A percentile compares a stretch with the other conserved stretches of the same genome.
Evolutionary conservation across 2,113 vertebrate genomes (phyloP).

Genomic region (Neoarius graeffei): DNA sequence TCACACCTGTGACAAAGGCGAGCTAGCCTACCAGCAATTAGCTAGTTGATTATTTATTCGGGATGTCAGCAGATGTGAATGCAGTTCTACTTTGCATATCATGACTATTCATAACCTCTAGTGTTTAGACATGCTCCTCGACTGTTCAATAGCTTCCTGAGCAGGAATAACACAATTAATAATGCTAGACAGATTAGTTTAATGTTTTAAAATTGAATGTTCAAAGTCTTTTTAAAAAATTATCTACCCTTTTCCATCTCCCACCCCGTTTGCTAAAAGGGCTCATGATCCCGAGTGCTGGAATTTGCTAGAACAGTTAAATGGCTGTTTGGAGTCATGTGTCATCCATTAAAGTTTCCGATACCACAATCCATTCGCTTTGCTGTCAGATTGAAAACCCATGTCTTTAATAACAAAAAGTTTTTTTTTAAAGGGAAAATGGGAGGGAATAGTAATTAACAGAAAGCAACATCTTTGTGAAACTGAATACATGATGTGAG

Average conservation of each 20-base stretch:
- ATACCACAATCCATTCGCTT: constrained; percentile 39
- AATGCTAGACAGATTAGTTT: background rate
- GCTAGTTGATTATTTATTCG: background rate
- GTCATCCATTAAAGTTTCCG: constrained; percentile 51
- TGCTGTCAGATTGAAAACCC: constrained; percentile 55
- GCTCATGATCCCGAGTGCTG: constrained; percentile 42
- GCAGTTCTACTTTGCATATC: background rate
- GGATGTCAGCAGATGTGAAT: background rate
- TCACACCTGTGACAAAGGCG: background rate
- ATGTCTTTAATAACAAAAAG: constrained; percentile 50
- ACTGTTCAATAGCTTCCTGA: background rate
- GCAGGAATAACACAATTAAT: background rate
- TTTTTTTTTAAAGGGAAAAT: background rate
- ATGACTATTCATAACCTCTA: background rate
- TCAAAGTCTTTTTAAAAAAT: background rate
- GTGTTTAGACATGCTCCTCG: background rate
- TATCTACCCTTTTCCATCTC: constrained; percentile 7
- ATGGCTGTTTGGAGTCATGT: constrained; percentile 64
- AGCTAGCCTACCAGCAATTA: background rate
- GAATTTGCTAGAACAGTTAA: constrained; percentile 51
- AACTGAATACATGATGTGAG: constrained; percentile 28
- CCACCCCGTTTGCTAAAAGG: background rate
- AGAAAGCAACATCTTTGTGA: constrained; percentile 11
- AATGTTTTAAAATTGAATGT: no score
- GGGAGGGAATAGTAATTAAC: background rate